Evolutionary conservation across 2,113 vertebrate species (phyloP), one percentile per base, ranked within the genome.

Genomic region (Marmota flaviventris): DNA sequence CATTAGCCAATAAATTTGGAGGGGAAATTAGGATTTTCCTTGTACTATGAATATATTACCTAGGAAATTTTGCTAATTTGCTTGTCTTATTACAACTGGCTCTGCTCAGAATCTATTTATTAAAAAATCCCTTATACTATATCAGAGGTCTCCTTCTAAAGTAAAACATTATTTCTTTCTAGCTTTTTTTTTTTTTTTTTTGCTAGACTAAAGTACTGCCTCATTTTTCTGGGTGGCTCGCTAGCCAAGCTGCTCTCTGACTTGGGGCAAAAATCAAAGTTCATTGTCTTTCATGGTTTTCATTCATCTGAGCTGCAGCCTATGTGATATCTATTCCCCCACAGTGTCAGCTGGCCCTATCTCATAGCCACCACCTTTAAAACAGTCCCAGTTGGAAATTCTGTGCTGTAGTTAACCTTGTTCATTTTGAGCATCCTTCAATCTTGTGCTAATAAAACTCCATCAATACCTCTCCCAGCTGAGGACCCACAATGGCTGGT

Each of bases 121-220:
- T 88, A 18, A 65, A 86, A 96, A 96, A 83, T 65, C 51, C 51
- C 24, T 87, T 92, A 79, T 56, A 45, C 61, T 76, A 73, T 39
- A n/a, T 65, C 67, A 67, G 8, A 61, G 83, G 0, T 61, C 58
- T 58, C 37, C 29, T 89, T 87, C 69, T 69, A 82, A 89, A 83
- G n/a, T 63, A 69, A 96, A 92, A 45, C 67, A 69, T 51, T 67
- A 69, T 48, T 91, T 58, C 34, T 86, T 89, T 94, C 48, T 70
- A 72, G 75, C 8, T 96, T 89, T 22, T 29, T 24, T 4, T 93
- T 24, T 4, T 93, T 51, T 51, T 13, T 51, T 51, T 51, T 51
- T 51, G 12, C n/a, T 51, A 25, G 51, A 56, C 9, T 67, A 9
- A 92, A 85, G 87, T 11, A 25, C 39, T 34, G 53, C 51, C 11